Percentiles rank a stretch among this genome's conserved stretches.
Conservation (phyloP, 2,113 vertebrate species). For the Pachyramphus minor region DNA sequence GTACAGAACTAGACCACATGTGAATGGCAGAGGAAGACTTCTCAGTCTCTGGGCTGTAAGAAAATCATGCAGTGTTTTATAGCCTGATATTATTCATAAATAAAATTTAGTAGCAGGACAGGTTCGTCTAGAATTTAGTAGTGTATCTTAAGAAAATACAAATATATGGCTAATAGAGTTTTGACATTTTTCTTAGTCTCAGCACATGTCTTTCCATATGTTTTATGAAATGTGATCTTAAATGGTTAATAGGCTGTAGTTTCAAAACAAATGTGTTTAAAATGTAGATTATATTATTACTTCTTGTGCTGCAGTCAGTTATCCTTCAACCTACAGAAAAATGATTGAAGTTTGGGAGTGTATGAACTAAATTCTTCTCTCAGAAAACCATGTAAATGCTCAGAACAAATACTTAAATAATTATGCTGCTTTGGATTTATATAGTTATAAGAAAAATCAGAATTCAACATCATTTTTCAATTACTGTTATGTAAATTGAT, state of each 20-base stretch:
- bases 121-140: background rate
- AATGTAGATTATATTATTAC: background rate
- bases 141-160: background rate
- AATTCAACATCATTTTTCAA: background rate
- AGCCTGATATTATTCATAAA: background rate
- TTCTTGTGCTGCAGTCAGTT: background rate
- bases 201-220: background rate
- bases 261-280: background rate
- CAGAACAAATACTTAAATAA: background rate
- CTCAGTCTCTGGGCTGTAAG: background rate
- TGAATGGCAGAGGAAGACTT: background rate
- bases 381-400: background rate
- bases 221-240: background rate
- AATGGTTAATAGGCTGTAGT: background rate
- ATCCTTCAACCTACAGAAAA: background rate
- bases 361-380: background rate
- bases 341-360: background rate
- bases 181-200: conserved; percentile 3
- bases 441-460: background rate
- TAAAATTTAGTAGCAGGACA: background rate
- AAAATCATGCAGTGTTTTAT: background rate
- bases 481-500: background rate
- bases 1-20: background rate
- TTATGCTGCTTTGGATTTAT: background rate
- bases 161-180: background rate